phyloP scores from a whole-genome alignment of 30 jellyfish, hydroid and myxozoan species.

The Rhopilema esculentum region DNA sequence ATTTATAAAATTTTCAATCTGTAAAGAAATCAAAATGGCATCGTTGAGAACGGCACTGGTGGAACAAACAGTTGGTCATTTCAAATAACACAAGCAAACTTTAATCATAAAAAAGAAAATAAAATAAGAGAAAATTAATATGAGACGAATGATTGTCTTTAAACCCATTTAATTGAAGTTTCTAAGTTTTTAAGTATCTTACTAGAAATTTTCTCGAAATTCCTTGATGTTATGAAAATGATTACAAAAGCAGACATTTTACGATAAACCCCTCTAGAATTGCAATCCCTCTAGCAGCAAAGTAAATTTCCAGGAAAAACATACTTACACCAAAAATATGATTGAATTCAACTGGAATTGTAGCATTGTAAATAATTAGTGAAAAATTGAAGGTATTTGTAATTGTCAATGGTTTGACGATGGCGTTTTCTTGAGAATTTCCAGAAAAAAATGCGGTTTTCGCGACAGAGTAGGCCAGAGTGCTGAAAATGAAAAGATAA shows the following conservation, averaged over 20 bases:
- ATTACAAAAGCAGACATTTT: too few species aligned
- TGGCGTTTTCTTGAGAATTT: constrained; percentile 57
- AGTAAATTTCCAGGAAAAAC: background rate
- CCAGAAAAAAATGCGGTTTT: constrained; percentile 92
- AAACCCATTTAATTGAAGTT: too few species aligned
- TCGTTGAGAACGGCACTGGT: background rate
- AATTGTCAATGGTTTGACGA: constrained; percentile 83
- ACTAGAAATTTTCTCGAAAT: too few species aligned
- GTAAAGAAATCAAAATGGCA: constrained; percentile 15
- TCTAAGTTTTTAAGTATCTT: too few species aligned
- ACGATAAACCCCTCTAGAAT: too few species aligned
- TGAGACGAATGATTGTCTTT: too few species aligned
- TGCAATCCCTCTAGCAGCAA: background rate
- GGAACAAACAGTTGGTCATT: too few species aligned
- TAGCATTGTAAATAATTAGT: constrained; percentile 88
- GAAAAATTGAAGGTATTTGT: constrained; percentile 95
- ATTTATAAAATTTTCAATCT: constrained; percentile 85
- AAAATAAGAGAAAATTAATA: too few species aligned
- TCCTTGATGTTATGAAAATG: too few species aligned
- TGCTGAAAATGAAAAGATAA: constrained; percentile 41
- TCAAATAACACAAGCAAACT: too few species aligned
- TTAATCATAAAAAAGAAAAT: too few species aligned
- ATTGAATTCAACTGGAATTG: constrained; percentile 79
- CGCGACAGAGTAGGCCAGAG: constrained; percentile 96
- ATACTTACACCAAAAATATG: constrained; percentile 87